phyloP scores from a whole-genome alignment of 1,140 invertebrate species.

The Zaprionus capensis region DNA sequence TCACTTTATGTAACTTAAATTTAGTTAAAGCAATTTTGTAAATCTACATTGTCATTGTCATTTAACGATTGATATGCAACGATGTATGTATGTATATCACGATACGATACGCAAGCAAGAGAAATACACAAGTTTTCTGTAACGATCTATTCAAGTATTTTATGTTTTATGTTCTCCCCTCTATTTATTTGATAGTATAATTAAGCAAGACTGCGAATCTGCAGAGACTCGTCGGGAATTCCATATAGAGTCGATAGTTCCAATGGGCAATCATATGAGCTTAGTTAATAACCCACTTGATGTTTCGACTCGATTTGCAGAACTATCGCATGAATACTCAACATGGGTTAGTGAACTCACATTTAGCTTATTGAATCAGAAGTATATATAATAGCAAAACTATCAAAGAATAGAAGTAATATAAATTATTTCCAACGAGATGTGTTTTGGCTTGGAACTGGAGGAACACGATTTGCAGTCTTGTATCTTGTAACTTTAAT shows the following conservation, averaged over 20 bases:
- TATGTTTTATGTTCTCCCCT: constrained; percentile 1
- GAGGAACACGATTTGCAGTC: neutral
- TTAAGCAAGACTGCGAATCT: constrained; percentile 28
- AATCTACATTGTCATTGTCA: constrained; percentile 11
- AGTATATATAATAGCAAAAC: neutral
- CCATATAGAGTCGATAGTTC: neutral
- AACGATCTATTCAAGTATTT: constrained; percentile 9
- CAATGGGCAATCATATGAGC: neutral
- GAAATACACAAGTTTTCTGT: constrained; percentile 13
- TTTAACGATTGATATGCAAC: constrained; percentile 13
- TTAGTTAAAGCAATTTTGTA: constrained; percentile 72
- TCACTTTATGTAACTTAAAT: constrained; percentile 44
- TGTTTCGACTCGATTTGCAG: neutral
- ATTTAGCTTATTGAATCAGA: neutral
- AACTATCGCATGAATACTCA: neutral
- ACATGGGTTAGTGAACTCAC: neutral
- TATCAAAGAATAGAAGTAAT: neutral
- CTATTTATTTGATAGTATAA: constrained; percentile 58
- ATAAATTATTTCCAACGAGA: neutral
- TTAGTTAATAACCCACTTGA: neutral
- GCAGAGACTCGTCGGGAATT: neutral
- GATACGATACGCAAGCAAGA: constrained; percentile 3
- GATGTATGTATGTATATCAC: neutral
- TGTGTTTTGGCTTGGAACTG: neutral
- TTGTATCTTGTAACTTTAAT: neutral